Conservation (phyloP, 2,113 vertebrate genomes). For the Labeo catla region DNA sequence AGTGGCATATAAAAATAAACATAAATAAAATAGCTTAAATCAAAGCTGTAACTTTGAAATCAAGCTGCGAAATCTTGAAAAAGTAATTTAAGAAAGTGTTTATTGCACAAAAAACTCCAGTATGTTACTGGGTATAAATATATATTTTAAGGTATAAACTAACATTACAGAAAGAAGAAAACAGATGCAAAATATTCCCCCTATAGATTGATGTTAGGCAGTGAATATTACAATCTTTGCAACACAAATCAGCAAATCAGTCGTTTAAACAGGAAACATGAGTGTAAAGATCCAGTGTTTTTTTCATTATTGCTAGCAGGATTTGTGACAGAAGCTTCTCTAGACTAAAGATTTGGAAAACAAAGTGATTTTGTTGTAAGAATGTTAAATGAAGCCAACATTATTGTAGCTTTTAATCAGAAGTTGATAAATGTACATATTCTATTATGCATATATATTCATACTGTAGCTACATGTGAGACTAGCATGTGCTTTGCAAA, state of each 20-base stretch:
- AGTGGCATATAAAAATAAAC: constrained; percentile 11
- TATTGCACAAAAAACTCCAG: not conserved
- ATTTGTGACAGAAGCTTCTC: constrained; percentile 28
- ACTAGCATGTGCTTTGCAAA: constrained; percentile 13
- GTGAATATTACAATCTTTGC: not conserved
- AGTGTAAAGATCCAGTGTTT: constrained; percentile 9
- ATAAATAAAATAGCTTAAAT: constrained; percentile 14
- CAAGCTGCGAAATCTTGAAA: not conserved
- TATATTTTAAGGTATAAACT: constrained; percentile 1
- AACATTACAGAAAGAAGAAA: not conserved
- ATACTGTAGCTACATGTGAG: constrained; percentile 45
- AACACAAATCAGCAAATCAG: constrained; percentile 23
- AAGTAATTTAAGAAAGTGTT: not conserved
- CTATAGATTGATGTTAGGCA: not conserved
- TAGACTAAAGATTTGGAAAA: constrained; percentile 54
- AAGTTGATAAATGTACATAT: constrained; percentile 40
- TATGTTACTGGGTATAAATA: not conserved
- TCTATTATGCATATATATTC: constrained; percentile 50
- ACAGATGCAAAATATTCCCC: not conserved
- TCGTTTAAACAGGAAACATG: constrained; percentile 14
- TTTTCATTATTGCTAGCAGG: constrained; percentile 47
- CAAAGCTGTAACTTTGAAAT: not conserved
- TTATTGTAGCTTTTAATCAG: constrained; percentile 21
- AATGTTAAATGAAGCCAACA: constrained; percentile 54
- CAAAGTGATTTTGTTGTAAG: constrained; percentile 53